Conservation (phyloP, 2,797 vertebrate genomes). For the Ambastaia sidthimunki region DNA sequence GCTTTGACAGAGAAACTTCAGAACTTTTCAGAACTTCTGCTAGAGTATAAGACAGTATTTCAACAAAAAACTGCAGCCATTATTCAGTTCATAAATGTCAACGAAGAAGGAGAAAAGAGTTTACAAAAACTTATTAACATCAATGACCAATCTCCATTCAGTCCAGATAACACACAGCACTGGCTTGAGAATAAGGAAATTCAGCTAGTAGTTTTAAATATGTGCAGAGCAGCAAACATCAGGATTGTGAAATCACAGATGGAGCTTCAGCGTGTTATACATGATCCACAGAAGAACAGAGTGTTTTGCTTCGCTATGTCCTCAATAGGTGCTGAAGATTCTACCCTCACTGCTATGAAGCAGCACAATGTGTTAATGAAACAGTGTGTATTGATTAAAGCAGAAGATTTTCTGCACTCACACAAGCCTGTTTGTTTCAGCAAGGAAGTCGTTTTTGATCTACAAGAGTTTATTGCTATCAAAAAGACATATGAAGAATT, state of each 20-base stretch:
- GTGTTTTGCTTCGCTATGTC: constrained; percentile 50
- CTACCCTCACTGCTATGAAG: constrained; percentile 40
- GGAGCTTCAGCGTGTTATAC: constrained; percentile 28
- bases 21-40: constrained; percentile 14
- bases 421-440: neutral
- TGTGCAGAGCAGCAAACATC: constrained; percentile 37
- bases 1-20: neutral
- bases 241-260: constrained; percentile 25
- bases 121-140: constrained; percentile 29
- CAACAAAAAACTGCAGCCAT: constrained; percentile 25
- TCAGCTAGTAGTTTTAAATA: constrained; percentile 40
- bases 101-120: neutral
- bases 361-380: neutral
- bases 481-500: neutral
- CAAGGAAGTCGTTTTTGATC: constrained; percentile 7
- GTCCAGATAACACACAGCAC: neutral
- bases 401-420: neutral
- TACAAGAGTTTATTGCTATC: constrained; percentile 13
- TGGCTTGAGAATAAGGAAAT: constrained; percentile 52
- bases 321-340: constrained; percentile 40
- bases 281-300: neutral
- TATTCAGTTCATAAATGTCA: constrained; percentile 10
- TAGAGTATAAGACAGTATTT: constrained; percentile 34
- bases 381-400: too few species aligned
- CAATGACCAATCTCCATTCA: constrained; percentile 35